Conservation (phyloP, 2,888 invertebrate genomes). For the Uloborus plumipes region DNA sequence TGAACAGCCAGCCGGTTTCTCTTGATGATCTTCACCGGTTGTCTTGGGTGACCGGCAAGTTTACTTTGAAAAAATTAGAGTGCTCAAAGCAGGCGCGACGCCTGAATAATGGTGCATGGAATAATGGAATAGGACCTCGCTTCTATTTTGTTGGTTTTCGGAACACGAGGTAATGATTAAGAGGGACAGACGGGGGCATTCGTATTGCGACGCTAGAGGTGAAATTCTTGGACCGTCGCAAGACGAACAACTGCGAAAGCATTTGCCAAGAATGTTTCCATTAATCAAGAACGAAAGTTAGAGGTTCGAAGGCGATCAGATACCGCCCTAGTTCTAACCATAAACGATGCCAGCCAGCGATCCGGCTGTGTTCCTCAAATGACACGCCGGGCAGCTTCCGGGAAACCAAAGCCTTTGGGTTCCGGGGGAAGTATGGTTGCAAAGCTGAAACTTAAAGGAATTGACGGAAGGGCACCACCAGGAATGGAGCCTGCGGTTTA, state of each 20-base stretch:
- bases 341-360: conserved; percentile 79
- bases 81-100: conserved; percentile 49
- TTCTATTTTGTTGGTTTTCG: conserved; percentile 52
- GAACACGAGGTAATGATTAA: conserved; percentile 61
- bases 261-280: conserved; percentile 80
- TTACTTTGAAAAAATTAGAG: conserved; percentile 51
- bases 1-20: conserved; percentile 59
- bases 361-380: conserved; percentile 76
- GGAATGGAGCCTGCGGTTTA: conserved; percentile 82
- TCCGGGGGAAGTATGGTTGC: conserved; percentile 77
- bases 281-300: conserved; percentile 80
- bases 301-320: conserved; percentile 80
- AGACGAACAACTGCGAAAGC: conserved; percentile 79
- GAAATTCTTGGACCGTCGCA: conserved; percentile 78
- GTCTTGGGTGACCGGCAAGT: conserved; percentile 47
- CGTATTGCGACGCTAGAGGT: conserved; percentile 78
- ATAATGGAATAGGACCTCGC: conserved; percentile 57
- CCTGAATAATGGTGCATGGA: conserved; percentile 52
- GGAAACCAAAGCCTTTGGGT: conserved; percentile 78
- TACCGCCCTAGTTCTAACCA: conserved; percentile 78
- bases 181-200: conserved; percentile 73
- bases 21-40: conserved; percentile 49
- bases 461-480: conserved; percentile 81
- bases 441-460: conserved; percentile 68
- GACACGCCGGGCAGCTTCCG: conserved; percentile 75